These are phyloP conservation scores for Neotragus pygmaeus DNA, from an alignment of 2,113 vertebrate genomes.

Conservation along the genomic window DNA sequence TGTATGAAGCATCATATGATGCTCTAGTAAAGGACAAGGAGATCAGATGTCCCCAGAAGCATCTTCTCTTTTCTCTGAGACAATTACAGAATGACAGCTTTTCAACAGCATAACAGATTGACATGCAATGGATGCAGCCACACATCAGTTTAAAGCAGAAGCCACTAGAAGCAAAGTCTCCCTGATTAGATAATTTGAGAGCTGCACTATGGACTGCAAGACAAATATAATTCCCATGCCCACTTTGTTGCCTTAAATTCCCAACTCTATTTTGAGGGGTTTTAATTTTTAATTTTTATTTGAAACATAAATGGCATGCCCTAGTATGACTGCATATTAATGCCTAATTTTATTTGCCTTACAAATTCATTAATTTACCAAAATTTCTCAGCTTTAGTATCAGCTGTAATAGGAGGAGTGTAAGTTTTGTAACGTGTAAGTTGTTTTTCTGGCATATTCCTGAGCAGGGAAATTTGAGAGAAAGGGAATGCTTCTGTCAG, in stretches of 20 bases:
- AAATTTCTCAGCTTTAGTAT: neutral
- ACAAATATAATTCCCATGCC: neutral
- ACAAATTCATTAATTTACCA: neutral
- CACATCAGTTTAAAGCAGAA: neutral
- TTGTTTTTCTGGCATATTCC: neutral
- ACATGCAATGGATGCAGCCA: neutral
- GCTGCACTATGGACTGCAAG: neutral
- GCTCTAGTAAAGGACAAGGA: neutral
- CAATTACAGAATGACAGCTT: neutral
- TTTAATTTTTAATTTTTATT: neutral
- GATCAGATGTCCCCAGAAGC: neutral
- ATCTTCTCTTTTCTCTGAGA: neutral
- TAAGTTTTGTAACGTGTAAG: neutral
- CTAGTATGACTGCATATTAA: neutral
- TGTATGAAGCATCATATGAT: neutral
- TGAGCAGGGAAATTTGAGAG: neutral
- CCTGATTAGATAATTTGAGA: neutral
- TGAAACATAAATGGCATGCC: neutral
- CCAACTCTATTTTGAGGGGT: neutral
- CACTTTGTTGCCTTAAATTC: neutral
- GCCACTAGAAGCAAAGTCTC: neutral
- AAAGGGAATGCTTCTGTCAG: neutral
- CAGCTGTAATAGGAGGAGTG: neutral
- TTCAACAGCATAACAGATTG: neutral
- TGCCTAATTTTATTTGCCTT: neutral